phyloP scores from a whole-genome alignment of 92 coral and sea anemone species.

The Porites cylindrica region DNA sequence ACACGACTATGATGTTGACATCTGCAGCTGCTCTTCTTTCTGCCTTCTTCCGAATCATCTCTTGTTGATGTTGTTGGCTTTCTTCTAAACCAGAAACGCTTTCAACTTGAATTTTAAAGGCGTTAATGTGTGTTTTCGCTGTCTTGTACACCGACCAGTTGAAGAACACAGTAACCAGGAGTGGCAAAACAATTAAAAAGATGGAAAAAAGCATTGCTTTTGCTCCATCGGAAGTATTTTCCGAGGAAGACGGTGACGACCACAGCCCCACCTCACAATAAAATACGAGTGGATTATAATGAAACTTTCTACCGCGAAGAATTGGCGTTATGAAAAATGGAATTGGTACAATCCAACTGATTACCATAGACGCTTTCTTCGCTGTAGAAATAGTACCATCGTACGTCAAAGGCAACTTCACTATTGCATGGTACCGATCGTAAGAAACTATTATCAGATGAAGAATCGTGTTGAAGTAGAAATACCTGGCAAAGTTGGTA shows the following conservation, averaged over 20 bases:
- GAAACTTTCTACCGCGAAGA: not conserved
- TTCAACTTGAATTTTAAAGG: not conserved
- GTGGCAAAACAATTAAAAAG: not conserved
- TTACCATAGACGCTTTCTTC: not conserved
- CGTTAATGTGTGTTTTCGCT: not conserved
- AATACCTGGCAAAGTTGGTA: not conserved
- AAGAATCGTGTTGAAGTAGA: not conserved
- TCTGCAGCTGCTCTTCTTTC: not conserved
- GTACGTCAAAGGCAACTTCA: conserved; percentile 1
- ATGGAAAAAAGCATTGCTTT: not conserved
- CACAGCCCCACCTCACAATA: not conserved
- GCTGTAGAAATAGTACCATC: not conserved
- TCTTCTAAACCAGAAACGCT: not conserved
- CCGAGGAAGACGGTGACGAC: not conserved
- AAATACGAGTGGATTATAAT: not conserved
- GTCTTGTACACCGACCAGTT: not conserved
- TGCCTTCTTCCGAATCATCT: not conserved
- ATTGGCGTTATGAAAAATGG: not conserved
- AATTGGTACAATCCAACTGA: not conserved
- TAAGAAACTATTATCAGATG: not conserved
- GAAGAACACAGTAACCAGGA: not conserved
- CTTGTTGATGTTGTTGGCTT: not conserved
- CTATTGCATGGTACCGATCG: not conserved
- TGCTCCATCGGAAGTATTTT: not conserved
- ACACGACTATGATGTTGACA: not conserved